These are phyloP conservation scores for Dasysyrphus albostriatus DNA, from an alignment of 2,888 invertebrate genomes.

Conservation along the genomic window DNA sequence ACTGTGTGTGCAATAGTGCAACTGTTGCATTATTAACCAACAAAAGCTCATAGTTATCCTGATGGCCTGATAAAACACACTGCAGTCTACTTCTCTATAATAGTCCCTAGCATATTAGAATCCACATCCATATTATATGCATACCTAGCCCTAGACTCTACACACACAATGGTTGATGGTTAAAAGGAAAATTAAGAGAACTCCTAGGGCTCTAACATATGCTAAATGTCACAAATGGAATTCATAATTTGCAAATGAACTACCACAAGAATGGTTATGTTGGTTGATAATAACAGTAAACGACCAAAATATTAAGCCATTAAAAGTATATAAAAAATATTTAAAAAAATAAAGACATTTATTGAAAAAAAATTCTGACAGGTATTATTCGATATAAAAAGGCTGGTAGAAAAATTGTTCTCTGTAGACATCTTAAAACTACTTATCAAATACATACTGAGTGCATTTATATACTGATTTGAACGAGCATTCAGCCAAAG, in stretches of 20 bases:
- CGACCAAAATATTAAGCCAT: not conserved
- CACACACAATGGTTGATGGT: slow-evolving; percentile 1
- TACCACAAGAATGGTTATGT: slow-evolving; percentile 12
- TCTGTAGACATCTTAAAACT: too few relatives aligned
- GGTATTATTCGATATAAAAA: too few relatives aligned
- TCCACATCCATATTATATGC: not conserved
- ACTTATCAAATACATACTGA: too few relatives aligned
- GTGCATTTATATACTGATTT: too few relatives aligned
- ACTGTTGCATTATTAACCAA: slow-evolving; percentile 60
- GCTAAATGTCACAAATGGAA: slow-evolving; percentile 64
- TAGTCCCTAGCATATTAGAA: slow-evolving; percentile 5
- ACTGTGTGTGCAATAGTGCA: slow-evolving; percentile 19
- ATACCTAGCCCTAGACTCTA: not conserved
- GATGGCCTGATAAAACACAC: not conserved
- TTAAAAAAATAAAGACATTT: too few relatives aligned
- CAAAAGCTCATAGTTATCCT: slow-evolving; percentile 28
- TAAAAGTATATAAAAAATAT: not conserved
- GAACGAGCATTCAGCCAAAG: too few relatives aligned
- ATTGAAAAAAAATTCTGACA: too few relatives aligned
- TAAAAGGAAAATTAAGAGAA: slow-evolving; percentile 50
- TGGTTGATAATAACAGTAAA: slow-evolving; percentile 3
- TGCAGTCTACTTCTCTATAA: not conserved
- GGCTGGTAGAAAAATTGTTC: too few relatives aligned
- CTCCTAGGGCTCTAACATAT: slow-evolving; percentile 34
- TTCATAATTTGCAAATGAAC: slow-evolving; percentile 65